Conservation (phyloP, 1,140 invertebrate genomes). For the Sarcophaga peregrina region DNA sequence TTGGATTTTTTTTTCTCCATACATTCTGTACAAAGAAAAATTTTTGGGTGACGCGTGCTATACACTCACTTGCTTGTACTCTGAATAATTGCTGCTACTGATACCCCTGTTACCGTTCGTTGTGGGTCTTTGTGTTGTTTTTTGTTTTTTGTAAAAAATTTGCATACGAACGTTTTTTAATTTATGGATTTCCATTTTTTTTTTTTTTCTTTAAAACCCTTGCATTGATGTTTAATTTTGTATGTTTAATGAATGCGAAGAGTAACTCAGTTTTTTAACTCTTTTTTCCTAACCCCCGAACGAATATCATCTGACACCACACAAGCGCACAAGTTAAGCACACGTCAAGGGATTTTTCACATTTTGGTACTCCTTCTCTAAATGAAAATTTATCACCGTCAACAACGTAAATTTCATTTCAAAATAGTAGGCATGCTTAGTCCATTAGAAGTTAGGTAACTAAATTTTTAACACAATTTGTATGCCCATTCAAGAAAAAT, state of each 20-base stretch:
- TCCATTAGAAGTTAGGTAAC: neutral
- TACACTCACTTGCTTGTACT: neutral
- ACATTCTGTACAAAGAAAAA: neutral
- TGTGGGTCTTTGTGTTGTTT: neutral
- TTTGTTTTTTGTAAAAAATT: slow-evolving; percentile 21
- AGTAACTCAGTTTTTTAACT: slow-evolving; percentile 16
- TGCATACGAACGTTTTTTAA: slow-evolving; percentile 42
- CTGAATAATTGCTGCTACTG: slow-evolving; percentile 42
- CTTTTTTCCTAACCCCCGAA: slow-evolving; percentile 1
- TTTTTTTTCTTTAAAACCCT: neutral
- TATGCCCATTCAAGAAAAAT: no score
- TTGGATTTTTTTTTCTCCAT: no score
- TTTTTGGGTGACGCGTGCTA: neutral
- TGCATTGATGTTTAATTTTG: slow-evolving; percentile 36
- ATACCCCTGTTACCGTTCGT: neutral
- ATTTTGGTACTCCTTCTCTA: neutral
- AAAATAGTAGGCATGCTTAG: neutral
- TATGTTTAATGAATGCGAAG: neutral
- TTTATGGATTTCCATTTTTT: slow-evolving; percentile 24
- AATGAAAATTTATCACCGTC: neutral
- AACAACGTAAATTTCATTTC: neutral
- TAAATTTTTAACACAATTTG: neutral
- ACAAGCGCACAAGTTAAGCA: slow-evolving; percentile 24
- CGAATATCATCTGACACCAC: neutral
- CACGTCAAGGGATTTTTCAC: neutral